These are phyloP conservation scores for Lithophane leautieri DNA, from an alignment of 2,888 invertebrate species.

Conservation along the genomic window DNA sequence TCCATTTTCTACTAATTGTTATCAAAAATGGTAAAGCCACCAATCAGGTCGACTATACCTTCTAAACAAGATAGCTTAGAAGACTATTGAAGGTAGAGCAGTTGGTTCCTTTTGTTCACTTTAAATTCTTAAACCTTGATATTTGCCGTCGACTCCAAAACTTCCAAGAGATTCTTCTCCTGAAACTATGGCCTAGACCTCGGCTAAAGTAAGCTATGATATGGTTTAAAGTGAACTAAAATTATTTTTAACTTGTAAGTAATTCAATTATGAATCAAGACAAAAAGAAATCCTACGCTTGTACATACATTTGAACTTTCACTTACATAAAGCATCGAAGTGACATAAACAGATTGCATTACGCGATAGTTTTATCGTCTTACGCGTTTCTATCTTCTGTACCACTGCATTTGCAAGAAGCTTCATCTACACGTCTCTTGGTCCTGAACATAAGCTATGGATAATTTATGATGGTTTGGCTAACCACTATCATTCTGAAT, in stretches of 20 bases:
- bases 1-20: background rate
- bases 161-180: background rate
- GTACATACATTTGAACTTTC: background rate
- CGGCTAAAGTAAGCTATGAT: background rate
- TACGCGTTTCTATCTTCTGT: conserved; percentile 11
- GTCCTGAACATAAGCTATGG: background rate
- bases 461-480: background rate
- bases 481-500: background rate
- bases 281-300: no score
- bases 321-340: background rate
- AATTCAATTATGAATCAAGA: background rate
- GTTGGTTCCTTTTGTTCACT: no score
- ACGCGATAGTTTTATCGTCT: background rate
- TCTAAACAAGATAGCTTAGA: background rate
- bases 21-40: background rate
- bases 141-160: background rate
- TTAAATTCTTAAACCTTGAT: background rate
- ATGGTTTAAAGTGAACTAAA: background rate
- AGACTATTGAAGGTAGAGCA: background rate
- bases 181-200: background rate
- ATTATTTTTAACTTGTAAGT: background rate
- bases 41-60: background rate
- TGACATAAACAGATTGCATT: background rate
- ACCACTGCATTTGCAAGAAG: background rate
- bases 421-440: background rate